Conservation (phyloP, 2,797 vertebrate genomes). For the Tympanoctomys barrerae region DNA sequence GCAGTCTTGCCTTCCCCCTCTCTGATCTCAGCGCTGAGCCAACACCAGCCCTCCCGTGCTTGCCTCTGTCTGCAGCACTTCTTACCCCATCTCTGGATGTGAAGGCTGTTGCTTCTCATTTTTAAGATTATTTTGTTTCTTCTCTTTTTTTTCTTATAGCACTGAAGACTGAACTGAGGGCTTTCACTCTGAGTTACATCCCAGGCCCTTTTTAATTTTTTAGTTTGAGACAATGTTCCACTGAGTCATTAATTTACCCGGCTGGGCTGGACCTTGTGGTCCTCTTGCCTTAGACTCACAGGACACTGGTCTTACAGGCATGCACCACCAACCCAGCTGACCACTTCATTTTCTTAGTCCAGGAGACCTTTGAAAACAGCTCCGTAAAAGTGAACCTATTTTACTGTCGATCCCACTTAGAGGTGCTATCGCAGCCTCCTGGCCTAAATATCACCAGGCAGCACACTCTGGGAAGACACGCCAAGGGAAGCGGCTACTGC, state of each 20-base stretch:
- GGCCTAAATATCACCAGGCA: not conserved
- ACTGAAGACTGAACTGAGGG: not conserved
- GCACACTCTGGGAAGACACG: not conserved
- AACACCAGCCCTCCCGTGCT: fast-evolving
- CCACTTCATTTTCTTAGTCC: not conserved
- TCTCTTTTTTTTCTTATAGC: not conserved
- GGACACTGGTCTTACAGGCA: not conserved
- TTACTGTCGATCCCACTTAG: not conserved
- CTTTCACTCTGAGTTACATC: not conserved
- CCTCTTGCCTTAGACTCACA: not conserved
- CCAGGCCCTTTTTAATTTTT: not conserved
- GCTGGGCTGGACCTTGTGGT: not conserved
- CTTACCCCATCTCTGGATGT: not conserved
- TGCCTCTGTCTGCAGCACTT: fast-evolving
- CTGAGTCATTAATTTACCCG: not conserved
- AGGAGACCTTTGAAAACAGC: not conserved
- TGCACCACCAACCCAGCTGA: not conserved
- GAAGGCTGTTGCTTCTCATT: not conserved
- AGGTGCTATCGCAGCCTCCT: fast-evolving
- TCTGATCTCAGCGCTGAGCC: not conserved
- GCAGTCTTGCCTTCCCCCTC: fast-evolving
- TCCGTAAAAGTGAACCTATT: not conserved
- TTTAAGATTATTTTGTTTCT: not conserved
- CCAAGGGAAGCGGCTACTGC: not conserved
- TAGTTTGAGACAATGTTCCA: not conserved